A percentile compares a stretch with the other conserved stretches of the same genome.
phyloP scores from a whole-genome alignment of 2,888 invertebrate species.

The Watsonalla binaria region DNA sequence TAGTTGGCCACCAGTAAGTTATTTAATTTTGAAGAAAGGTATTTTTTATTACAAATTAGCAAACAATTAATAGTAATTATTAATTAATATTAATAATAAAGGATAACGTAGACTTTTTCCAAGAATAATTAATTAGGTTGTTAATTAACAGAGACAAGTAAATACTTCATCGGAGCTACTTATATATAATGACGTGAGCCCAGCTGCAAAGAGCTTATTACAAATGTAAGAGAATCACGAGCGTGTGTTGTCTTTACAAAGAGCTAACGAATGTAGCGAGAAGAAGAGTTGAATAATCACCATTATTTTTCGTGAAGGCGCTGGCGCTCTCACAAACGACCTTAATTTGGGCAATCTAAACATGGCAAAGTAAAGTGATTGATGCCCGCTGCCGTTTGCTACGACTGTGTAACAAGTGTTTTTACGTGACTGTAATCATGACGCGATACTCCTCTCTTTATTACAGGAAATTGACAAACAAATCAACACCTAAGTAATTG shows the following conservation, averaged over 20 bases:
- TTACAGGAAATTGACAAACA: conserved; percentile 47
- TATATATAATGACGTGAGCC: background rate
- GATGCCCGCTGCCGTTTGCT: conserved; percentile 40
- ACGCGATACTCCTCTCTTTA: conserved; percentile 35
- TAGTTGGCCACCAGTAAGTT: too few species aligned
- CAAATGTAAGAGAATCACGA: conserved; percentile 15
- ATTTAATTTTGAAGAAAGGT: too few species aligned
- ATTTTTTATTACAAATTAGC: background rate
- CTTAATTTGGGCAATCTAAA: conserved; percentile 68
- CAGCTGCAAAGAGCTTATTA: background rate
- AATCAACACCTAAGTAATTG: conserved; percentile 23
- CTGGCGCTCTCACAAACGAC: conserved; percentile 42
- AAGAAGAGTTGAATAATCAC: conserved; percentile 54
- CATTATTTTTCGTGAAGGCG: conserved; percentile 57
- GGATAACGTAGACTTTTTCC: background rate
- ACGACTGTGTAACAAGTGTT: conserved; percentile 60
- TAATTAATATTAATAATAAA: background rate
- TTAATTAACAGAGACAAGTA: background rate
- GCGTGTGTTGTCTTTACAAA: background rate
- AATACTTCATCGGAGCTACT: background rate
- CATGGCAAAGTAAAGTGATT: conserved; percentile 50
- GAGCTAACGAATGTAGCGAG: conserved; percentile 19
- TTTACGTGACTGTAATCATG: conserved; percentile 60
- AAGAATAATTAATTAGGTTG: background rate
- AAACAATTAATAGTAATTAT: background rate